phyloP scores from a whole-genome alignment of 2,888 invertebrate genomes.

The Phaonia tiefii region DNA sequence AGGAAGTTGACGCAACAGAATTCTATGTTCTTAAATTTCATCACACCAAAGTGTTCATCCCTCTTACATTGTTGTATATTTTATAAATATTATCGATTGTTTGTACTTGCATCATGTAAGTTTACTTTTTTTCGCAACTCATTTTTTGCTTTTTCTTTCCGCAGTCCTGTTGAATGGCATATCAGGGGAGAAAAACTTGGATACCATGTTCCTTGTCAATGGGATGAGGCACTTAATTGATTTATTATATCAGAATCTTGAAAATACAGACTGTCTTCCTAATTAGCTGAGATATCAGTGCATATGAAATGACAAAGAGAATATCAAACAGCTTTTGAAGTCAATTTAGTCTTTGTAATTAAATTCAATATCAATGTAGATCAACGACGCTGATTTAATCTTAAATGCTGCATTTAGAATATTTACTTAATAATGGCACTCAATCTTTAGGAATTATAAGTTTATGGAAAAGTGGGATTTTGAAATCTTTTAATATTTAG shows the following conservation, averaged over 20 bases:
- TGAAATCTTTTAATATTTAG: too few species aligned
- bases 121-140: background rate
- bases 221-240: conserved; percentile 58
- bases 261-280: conserved; percentile 30
- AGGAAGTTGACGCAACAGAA: too few species aligned
- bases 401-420: too few species aligned
- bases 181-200: conserved; percentile 2
- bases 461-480: too few species aligned
- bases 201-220: conserved; percentile 60
- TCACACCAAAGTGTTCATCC: background rate
- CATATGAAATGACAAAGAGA: background rate
- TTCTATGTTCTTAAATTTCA: background rate
- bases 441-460: too few species aligned
- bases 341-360: too few species aligned
- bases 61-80: conserved; percentile 24
- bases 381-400: too few species aligned
- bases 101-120: conserved; percentile 45
- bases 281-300: conserved; percentile 27
- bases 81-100: conserved; percentile 20
- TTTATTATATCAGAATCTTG: conserved; percentile 49
- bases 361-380: too few species aligned
- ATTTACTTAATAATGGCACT: too few species aligned
- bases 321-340: too few species aligned
- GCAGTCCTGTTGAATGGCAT: conserved; percentile 47
- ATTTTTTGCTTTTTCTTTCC: conserved; percentile 3